phyloP scores from a whole-genome alignment of 2,113 vertebrate species.

The Marmota monax region DNA sequence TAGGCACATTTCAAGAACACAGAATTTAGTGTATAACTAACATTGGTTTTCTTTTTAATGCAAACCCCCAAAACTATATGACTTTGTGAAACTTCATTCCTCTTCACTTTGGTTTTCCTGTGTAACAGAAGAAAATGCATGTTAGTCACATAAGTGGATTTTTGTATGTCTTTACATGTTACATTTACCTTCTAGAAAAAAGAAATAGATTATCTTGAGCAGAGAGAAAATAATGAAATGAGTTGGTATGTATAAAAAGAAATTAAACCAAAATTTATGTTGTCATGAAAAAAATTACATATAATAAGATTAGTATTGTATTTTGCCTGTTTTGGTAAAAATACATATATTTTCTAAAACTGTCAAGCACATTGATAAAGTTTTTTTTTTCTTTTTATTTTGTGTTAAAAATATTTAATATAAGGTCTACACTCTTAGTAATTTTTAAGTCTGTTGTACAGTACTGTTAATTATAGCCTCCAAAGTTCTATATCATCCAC shows the following conservation, averaged over 20 bases:
- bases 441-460: neutral
- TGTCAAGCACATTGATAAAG: neutral
- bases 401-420: neutral
- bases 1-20: neutral
- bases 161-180: neutral
- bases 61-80: neutral
- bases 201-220: slow-evolving; percentile 40
- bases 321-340: neutral
- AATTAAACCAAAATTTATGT: slow-evolving; percentile 4
- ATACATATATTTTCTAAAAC: neutral
- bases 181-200: slow-evolving; percentile 52
- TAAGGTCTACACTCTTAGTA: neutral
- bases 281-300: slow-evolving; percentile 12
- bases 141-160: neutral
- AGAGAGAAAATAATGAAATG: slow-evolving; percentile 44
- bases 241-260: slow-evolving; percentile 32
- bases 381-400: neutral
- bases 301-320: neutral
- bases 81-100: neutral
- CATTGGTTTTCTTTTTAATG: neutral
- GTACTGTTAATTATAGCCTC: neutral
- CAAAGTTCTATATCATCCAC: neutral
- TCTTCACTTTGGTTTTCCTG: neutral
- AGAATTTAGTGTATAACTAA: neutral
- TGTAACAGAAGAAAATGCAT: neutral